Evolutionary conservation across 1,140 invertebrate species (phyloP).

Genomic region (Mylabris phalerata): DNA sequence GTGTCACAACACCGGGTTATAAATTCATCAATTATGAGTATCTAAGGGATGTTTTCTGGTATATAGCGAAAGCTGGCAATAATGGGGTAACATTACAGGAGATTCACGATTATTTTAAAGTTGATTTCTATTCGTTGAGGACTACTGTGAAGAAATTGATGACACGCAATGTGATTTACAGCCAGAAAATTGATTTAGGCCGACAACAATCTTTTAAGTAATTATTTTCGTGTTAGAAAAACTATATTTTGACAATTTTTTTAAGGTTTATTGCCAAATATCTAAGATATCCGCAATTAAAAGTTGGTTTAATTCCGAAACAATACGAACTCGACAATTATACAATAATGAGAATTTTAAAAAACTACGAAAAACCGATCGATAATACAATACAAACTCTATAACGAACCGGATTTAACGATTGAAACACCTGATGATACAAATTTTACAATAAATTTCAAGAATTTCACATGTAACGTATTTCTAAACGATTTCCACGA

Average conservation of each 20-base stretch:
- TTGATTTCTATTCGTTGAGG: conserved; percentile 23
- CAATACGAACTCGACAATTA: not conserved
- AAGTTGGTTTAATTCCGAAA: not conserved
- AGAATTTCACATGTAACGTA: conserved; percentile 2
- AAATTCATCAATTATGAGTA: conserved; percentile 22
- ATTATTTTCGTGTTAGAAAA: conserved; percentile 3
- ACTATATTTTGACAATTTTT: not conserved
- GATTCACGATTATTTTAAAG: conserved; percentile 13
- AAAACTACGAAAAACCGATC: not conserved
- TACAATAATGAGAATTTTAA: not conserved
- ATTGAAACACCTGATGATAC: not conserved
- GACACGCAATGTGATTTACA: conserved; percentile 20
- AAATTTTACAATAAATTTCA: conserved; percentile 2
- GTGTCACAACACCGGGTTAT: not conserved
- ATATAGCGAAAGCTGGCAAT: conserved; percentile 18
- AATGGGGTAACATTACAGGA: conserved; percentile 19
- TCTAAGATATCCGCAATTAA: not conserved
- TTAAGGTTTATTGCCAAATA: conserved; percentile 20
- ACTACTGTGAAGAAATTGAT: conserved; percentile 22
- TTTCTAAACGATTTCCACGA: conserved; percentile 2
- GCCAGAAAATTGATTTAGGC: conserved; percentile 27
- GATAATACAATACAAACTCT: not conserved
- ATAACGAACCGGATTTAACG: not conserved
- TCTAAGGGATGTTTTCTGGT: conserved; percentile 22
- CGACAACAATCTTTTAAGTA: conserved; percentile 24